phyloP scores from a whole-genome alignment of 2,888 invertebrate species.

The Ligdia adustata region DNA sequence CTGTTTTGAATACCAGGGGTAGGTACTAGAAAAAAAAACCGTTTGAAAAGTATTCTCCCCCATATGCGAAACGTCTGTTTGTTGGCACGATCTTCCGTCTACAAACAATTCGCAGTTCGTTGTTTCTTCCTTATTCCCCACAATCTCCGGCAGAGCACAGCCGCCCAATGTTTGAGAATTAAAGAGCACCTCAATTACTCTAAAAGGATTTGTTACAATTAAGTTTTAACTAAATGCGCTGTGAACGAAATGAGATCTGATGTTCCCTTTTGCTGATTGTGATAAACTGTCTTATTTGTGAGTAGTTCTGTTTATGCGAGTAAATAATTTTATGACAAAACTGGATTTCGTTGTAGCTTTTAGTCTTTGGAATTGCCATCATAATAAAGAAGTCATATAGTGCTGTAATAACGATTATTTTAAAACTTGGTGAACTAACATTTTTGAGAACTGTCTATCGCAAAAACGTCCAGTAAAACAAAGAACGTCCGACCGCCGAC shows the following conservation, averaged over 20 bases:
- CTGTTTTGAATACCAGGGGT: conserved; percentile 39
- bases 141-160: conserved; percentile 32
- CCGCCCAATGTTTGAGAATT: conserved; percentile 32
- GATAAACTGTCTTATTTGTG: neutral
- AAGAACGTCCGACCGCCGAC: conserved; percentile 13
- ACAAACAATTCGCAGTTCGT: conserved; percentile 29
- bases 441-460: neutral
- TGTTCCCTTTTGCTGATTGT: conserved; percentile 18
- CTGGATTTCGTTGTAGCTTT: too few species aligned
- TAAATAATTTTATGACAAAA: too few species aligned
- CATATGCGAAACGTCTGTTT: conserved; percentile 52
- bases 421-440: neutral
- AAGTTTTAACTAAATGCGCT: conserved; percentile 23
- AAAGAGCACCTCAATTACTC: conserved; percentile 38
- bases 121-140: conserved; percentile 46
- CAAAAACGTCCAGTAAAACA: conserved; percentile 9
- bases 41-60: conserved; percentile 43
- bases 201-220: conserved; percentile 39
- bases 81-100: conserved; percentile 31
- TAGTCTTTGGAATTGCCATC: too few species aligned
- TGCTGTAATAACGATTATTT: too few species aligned
- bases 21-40: conserved; percentile 51
- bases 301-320: neutral
- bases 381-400: too few species aligned
- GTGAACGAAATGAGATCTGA: conserved; percentile 16